A percentile compares a stretch with the other conserved stretches of the same genome.
Evolutionary conservation across 2,113 vertebrate genomes (phyloP).

Genomic region (Plecotus auritus): DNA sequence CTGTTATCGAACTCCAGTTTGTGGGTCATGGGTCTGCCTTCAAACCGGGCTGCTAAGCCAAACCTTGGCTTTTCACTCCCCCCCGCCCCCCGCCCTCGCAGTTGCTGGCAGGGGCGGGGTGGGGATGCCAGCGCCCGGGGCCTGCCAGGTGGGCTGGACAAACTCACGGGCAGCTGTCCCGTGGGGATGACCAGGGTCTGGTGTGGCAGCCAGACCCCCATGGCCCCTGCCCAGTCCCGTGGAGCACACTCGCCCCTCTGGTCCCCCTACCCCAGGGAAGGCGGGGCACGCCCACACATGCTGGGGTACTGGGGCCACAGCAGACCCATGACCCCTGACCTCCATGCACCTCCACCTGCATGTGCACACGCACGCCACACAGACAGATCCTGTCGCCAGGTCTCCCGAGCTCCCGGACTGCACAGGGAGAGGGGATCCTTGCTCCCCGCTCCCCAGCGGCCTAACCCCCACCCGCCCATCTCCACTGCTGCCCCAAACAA

Average conservation of each 20-base stretch:
- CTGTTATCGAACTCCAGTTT: neutral
- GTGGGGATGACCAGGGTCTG: fast-evolving
- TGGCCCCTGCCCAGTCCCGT: neutral
- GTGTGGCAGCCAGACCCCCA: neutral
- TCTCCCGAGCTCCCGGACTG: neutral
- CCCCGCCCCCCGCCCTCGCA: too few species aligned
- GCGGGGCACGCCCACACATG: fast-evolving
- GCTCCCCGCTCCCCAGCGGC: neutral
- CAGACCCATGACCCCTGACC: too few species aligned
- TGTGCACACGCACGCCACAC: fast-evolving
- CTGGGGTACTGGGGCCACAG: fast-evolving
- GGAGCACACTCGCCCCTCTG: fast-evolving
- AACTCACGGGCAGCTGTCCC: neutral
- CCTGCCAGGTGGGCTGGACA: neutral
- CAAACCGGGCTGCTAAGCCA: neutral
- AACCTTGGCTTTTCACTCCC: fast-evolving
- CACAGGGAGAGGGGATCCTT: neutral
- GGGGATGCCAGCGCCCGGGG: neutral
- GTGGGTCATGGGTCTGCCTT: too few species aligned
- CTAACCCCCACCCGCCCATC: neutral
- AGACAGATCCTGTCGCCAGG: too few species aligned
- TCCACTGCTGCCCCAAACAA: neutral
- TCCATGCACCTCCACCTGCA: fast-evolving
- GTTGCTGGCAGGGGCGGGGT: neutral
- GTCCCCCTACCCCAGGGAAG: neutral